These are phyloP conservation scores for Hedya salicella DNA, from an alignment of 2,888 invertebrate species.

Conservation along the genomic window DNA sequence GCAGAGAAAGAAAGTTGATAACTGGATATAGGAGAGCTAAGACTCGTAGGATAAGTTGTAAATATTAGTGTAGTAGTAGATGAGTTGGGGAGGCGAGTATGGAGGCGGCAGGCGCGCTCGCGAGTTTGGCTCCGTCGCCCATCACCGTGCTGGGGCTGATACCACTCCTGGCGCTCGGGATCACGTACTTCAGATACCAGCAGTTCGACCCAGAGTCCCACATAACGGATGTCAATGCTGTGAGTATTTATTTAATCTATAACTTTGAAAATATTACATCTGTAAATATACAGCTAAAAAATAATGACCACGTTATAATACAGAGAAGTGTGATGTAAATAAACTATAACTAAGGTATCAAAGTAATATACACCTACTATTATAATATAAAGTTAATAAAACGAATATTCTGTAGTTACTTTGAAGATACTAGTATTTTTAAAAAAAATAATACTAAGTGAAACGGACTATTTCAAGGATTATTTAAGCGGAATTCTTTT, in stretches of 20 bases:
- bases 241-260: conserved; percentile 73
- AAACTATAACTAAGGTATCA: too few relatives aligned
- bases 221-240: conserved; percentile 88
- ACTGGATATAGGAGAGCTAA: conserved; percentile 86
- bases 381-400: too few relatives aligned
- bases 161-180: conserved; percentile 92
- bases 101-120: conserved; percentile 83
- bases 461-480: too few relatives aligned
- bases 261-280: too few relatives aligned
- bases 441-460: too few relatives aligned
- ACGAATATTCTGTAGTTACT: too few relatives aligned
- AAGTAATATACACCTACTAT: too few relatives aligned
- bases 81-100: conserved; percentile 69
- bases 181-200: conserved; percentile 92
- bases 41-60: conserved; percentile 80
- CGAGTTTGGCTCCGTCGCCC: conserved; percentile 86
- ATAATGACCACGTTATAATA: too few relatives aligned
- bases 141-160: conserved; percentile 89
- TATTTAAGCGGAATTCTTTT: too few relatives aligned
- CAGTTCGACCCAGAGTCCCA: conserved; percentile 93
- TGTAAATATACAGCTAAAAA: too few relatives aligned
- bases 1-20: conserved; percentile 83
- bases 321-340: too few relatives aligned
- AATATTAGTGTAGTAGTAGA: conserved; percentile 77
- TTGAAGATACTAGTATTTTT: too few relatives aligned